These are phyloP conservation scores for Trinectes maculatus DNA, from an alignment of 2,113 vertebrate genomes.

Conservation along the genomic window DNA sequence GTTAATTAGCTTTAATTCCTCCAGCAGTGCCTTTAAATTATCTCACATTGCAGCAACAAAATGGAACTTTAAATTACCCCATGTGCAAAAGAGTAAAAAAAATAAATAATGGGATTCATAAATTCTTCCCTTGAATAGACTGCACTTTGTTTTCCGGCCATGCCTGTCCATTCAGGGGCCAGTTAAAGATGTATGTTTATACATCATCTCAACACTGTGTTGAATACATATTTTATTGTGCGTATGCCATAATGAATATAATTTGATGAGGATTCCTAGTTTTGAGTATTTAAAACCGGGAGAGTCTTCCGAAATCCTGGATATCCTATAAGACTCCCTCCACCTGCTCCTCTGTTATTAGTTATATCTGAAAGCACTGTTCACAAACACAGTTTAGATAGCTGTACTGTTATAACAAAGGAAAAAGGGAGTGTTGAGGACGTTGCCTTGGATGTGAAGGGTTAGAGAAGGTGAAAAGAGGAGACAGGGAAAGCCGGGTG, in stretches of 20 bases:
- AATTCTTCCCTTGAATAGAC: slow-evolving; percentile 41
- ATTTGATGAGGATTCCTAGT: not conserved
- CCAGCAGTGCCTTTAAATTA: slow-evolving; percentile 69
- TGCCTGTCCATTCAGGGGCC: slow-evolving; percentile 1
- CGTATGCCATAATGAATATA: not conserved
- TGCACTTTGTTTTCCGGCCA: slow-evolving; percentile 18
- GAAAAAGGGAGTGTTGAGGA: not conserved
- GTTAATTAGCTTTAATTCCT: slow-evolving; percentile 75
- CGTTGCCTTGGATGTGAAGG: too few species aligned
- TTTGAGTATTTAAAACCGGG: not conserved
- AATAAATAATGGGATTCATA: slow-evolving; percentile 62
- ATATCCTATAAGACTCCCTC: not conserved
- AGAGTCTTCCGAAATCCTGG: not conserved
- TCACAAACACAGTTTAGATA: not conserved
- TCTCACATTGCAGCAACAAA: slow-evolving; percentile 66
- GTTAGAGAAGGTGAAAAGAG: slow-evolving; percentile 7
- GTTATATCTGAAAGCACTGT: not conserved
- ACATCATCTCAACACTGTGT: not conserved
- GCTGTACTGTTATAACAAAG: not conserved
- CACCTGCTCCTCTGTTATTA: slow-evolving; percentile 8
- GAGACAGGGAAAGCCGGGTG: slow-evolving; percentile 29
- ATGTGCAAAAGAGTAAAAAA: slow-evolving; percentile 35
- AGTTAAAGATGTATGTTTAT: slow-evolving; percentile 1
- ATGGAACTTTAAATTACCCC: slow-evolving; percentile 63
- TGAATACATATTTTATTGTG: not conserved